A percentile compares a stretch with the other conserved stretches of the same genome.
Evolutionary conservation across 1,140 invertebrate species (phyloP).

Genomic region (Drosophila micromelanica): DNA sequence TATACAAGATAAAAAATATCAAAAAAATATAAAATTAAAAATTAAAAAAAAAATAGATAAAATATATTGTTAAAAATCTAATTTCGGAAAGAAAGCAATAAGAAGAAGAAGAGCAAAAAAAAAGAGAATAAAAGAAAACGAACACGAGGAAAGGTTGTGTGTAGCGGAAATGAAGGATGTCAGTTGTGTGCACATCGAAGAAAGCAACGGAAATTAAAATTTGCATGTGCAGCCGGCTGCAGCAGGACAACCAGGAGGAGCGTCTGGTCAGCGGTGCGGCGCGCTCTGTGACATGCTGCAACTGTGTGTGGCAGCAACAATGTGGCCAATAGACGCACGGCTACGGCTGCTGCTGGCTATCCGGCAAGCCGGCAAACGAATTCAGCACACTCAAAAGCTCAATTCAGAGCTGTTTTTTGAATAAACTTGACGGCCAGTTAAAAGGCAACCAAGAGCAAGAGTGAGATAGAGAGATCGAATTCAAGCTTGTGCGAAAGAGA

Average conservation of each 20-base stretch:
- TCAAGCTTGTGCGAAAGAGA: background rate
- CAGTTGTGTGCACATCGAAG: constrained; percentile 70
- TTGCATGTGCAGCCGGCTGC: constrained; percentile 66
- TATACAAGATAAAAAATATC: too few species aligned
- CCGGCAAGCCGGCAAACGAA: constrained; percentile 11
- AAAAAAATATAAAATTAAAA: too few species aligned
- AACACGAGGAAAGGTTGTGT: constrained; percentile 13
- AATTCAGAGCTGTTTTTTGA: constrained; percentile 36
- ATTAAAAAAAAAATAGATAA: too few species aligned
- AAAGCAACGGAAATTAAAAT: constrained; percentile 82
- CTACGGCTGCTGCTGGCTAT: constrained; percentile 13
- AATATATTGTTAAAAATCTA: too few species aligned
- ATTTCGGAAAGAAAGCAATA: background rate
- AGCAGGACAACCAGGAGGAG: constrained; percentile 9
- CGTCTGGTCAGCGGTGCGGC: background rate
- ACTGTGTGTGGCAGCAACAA: constrained; percentile 21
- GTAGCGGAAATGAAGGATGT: constrained; percentile 77
- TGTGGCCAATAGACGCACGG: constrained; percentile 25
- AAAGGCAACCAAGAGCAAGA: background rate
- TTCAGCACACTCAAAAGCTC: constrained; percentile 37
- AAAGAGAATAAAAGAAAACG: constrained; percentile 2
- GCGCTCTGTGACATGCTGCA: background rate
- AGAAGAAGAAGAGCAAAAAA: background rate
- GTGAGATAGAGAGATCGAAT: background rate
- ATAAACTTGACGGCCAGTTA: constrained; percentile 29